Percentiles rank a stretch among this genome's conserved stretches.
phyloP scores from a whole-genome alignment of 2,888 invertebrate species.

The Limenitis camilla region DNA sequence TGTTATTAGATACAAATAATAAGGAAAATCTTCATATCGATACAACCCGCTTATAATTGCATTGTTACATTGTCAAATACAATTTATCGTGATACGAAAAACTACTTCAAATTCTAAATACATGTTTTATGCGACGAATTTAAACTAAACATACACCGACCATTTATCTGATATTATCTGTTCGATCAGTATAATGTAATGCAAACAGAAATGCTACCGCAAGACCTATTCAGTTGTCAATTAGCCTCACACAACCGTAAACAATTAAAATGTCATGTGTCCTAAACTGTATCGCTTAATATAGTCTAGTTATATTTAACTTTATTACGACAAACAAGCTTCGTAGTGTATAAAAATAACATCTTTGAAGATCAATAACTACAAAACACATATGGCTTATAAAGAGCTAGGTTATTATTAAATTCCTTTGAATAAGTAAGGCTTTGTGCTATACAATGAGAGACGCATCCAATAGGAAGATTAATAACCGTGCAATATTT shows the following conservation, averaged over 20 bases:
- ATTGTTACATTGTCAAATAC: too few relatives aligned
- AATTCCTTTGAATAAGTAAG: constrained; percentile 6
- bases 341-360: background rate
- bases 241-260: constrained; percentile 7
- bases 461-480: constrained; percentile 7
- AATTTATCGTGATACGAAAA: too few relatives aligned
- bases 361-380: background rate
- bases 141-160: too few relatives aligned
- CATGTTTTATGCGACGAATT: too few relatives aligned
- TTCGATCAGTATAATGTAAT: constrained; percentile 1
- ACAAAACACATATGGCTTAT: constrained; percentile 1
- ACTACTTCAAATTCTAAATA: too few relatives aligned
- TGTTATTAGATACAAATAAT: constrained; percentile 39
- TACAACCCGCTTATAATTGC: too few relatives aligned
- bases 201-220: constrained; percentile 4
- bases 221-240: constrained; percentile 1
- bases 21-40: constrained; percentile 31
- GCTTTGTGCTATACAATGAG: background rate
- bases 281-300: background rate
- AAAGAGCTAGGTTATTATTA: constrained; percentile 4
- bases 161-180: constrained; percentile 4
- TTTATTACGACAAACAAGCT: background rate
- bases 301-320: background rate
- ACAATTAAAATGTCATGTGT: background rate
- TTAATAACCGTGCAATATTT: constrained; percentile 8